Base-by-base conservation (phyloP, 2,113 vertebrate genomes). In the Dinomys branickii region DNA sequence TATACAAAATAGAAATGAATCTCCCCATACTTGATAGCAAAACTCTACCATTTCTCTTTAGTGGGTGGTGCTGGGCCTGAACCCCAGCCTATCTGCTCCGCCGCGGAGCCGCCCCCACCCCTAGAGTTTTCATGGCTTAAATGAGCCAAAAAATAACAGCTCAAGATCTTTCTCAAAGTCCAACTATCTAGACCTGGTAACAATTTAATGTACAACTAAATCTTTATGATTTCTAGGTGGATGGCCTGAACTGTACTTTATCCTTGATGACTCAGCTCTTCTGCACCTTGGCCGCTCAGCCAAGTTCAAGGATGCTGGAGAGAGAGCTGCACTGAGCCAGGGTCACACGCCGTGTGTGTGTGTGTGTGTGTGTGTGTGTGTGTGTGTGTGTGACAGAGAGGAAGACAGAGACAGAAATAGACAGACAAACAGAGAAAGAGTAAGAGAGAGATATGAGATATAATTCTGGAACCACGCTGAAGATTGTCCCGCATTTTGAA, bases 201-300 rank as follows among this genome's bases (percentile, higher is more conserved):
- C 67, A 80, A 82, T 94, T 96, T 92, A 85, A 91, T 10, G 9
- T 86, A 35, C 82, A 85, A 81, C n/a, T 67, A 84, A 88, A 33
- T n/a, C 82, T 91, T 94, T 87, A 84, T 90, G 93, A 90, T 94
- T 94, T 92, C 33, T 54, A 82, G 59, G 58, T 61, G 38, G 52
- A 67, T 95, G 67, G 58, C 54, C 65, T 35, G 69, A 81, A 94
- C 67, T 96, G 90, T 20, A 50, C 52, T 87, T 94, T 92, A 77
- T 85, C 94, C 89, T 35, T 28, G 26, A 77, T 96, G 96, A 96
- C 82, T 96, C 88, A 95, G 67, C 85, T 73, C 41, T 75, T 78
- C 65, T 65, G 81, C 35, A 33, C 73, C 80, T 89, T 88, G 63
- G 90, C 38, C 20, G 50, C 38, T 91, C 58, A 50, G 58, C 63